Evolutionary conservation across 2,888 invertebrate genomes (phyloP).

Genomic region (Drosophila kanekoi): DNA sequence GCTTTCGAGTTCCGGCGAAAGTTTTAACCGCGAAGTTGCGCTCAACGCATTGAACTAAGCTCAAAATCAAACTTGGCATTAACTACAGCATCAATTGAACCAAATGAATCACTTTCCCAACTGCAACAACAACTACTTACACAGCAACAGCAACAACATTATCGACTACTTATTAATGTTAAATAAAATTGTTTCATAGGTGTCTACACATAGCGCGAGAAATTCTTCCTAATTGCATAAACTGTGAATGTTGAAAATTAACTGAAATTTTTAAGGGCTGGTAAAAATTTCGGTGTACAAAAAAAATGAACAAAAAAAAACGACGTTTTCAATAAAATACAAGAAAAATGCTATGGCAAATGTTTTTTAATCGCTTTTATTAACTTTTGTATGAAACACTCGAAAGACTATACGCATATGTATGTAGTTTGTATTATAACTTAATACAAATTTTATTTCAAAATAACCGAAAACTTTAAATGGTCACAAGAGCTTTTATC

Average conservation of each 20-base stretch:
- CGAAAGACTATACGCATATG: conserved; percentile 38
- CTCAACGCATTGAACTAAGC: conserved; percentile 66
- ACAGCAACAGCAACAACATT: conserved; percentile 37
- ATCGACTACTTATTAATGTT: conserved; percentile 60
- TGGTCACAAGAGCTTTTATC: conserved; percentile 60
- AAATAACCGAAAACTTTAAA: conserved; percentile 26
- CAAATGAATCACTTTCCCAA: conserved; percentile 24
- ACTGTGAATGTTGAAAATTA: conserved; percentile 32
- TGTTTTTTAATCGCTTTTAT: conserved; percentile 51
- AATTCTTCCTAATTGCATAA: conserved; percentile 41
- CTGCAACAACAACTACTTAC: conserved; percentile 17
- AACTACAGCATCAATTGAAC: conserved; percentile 17
- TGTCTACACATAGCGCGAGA: conserved; percentile 60
- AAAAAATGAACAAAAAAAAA: conserved; percentile 9
- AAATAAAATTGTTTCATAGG: conserved; percentile 65
- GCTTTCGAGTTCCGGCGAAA: conserved; percentile 72
- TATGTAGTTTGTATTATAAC: conserved; percentile 25
- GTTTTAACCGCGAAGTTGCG: conserved; percentile 67
- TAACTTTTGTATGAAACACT: conserved; percentile 30
- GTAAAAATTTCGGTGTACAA: conserved; percentile 75
- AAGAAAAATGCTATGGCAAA: conserved; percentile 36
- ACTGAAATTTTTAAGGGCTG: conserved; percentile 82
- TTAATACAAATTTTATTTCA: conserved; percentile 19
- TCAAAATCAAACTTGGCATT: conserved; percentile 5
- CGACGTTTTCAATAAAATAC: conserved; percentile 41